Evolutionary conservation across 2,113 vertebrate genomes (phyloP), one percentile per base, ranked within the genome.

Genomic region (Morone saxatilis): DNA sequence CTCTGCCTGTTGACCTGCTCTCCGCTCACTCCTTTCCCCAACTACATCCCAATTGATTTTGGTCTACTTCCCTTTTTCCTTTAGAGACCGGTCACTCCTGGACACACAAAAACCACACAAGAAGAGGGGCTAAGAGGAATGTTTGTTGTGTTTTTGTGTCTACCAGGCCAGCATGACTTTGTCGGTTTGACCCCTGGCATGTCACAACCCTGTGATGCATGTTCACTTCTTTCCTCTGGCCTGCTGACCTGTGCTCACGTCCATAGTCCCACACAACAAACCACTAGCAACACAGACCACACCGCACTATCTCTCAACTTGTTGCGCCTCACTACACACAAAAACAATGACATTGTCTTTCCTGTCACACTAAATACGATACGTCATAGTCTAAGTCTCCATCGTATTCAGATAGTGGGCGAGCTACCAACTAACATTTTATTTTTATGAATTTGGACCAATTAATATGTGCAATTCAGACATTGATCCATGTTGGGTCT

Each of bases 1-100:
- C 90, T 86, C 94, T 95, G 96, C 94, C 95, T 96, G 96, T 94
- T 94, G 95, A 97, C 95, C 95, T 50, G 92, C 94, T 97, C 96
- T 96, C 96, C 95, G 92, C 95, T 94, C 96, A 80, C 54, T 79
- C 87, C 96, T 82, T 93, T 95, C 94, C 93, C 96, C 57, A 78
- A 31, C 83, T 83, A 31, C 78, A 69, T 82, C 13, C n/a, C n/a
- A n/a, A n/a, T n/a, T n/a, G n/a, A n/a, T n/a, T n/a, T n/a, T n/a
- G n/a, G n/a, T n/a, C 94, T 63, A 36, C 94, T 95, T 97, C 95
- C 87, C 54, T 36, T 88, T 88, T 86, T 87, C 69, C 71, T 84
- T 75, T 51, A 86, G 82, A 53, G 80, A 89, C 71, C 71, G 4
- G 72, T 90, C 80, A 80, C 78, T 84, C 72, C 71, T 71, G 84